Base-by-base conservation (phyloP, 2,797 vertebrate genomes). In the Aselliscus stoliczkanus region DNA sequence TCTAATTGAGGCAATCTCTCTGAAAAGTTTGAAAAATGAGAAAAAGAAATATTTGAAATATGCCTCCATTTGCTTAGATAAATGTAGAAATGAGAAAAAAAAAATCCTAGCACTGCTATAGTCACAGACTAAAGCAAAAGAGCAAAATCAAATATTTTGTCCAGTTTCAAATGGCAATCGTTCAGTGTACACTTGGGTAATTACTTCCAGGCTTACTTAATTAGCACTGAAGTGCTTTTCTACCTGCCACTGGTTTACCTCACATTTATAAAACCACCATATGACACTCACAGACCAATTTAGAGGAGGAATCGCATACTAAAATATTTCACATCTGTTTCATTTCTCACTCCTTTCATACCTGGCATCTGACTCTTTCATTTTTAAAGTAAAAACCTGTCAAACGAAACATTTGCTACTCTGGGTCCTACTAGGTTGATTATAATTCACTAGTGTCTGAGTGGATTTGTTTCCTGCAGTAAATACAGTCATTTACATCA, bases 311-410 rank as follows among this genome's bases (percentile, higher is more conserved):
- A 96, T 81, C 65, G 70, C 79, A 93, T 4, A 70, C 70, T 13
- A 20, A 50, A 31, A 44, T 4, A 29, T 37, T 91, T 82, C 92
- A 86, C 3, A 67, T 76, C 69, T 94, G 27, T 93, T 93, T 90
- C 92, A 39, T n/a, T 94, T 85, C 97, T 92, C 34, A 84, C 52
- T 72, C 62, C 88, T 94, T 85, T 79, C 89, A 56, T 27, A 67
- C 31, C 67, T 90, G 37, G 5, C 29, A 93, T 79, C 80, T 81
- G 93, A 11, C 31, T 79, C 31, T 60, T 65, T 85, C 81, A 87
- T 67, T 96, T 93, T 94, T 94, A 21, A 94, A 94, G 23, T 84
- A 96, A 96, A 96, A 97, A 97, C 87, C 42, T 94, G 73, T 76
- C 85, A 0, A 83, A 97, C 25, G 15, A 69, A 97, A 90, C 31